phyloP scores from a whole-genome alignment of 2,797 vertebrate genomes.

The Bradypodion pumilum region DNA sequence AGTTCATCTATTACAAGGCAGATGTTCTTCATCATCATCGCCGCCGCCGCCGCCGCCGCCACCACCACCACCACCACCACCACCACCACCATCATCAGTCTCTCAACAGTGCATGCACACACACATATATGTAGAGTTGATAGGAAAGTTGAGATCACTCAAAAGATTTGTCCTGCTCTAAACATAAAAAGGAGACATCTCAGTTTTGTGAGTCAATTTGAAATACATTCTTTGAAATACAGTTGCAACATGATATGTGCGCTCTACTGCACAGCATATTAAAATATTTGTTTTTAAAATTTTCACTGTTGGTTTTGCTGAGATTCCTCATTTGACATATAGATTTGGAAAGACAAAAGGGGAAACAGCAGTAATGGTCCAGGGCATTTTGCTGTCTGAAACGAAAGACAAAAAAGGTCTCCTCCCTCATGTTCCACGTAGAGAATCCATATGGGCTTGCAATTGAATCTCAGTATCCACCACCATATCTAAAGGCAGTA shows the following conservation, averaged over 20 bases:
- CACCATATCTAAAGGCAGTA: too few species aligned
- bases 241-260: background rate
- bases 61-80: too few species aligned
- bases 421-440: too few species aligned
- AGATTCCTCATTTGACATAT: background rate
- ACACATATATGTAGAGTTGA: background rate
- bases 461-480: background rate
- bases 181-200: background rate
- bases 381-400: too few species aligned
- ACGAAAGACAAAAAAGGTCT: too few species aligned
- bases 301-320: background rate
- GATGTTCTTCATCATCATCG: background rate
- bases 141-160: background rate
- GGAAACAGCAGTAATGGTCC: too few species aligned
- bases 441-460: too few species aligned
- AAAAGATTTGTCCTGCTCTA: background rate
- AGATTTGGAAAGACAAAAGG: background rate
- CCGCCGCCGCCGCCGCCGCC: too few species aligned
- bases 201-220: background rate
- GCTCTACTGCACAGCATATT: too few species aligned
- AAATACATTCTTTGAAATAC: background rate
- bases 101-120: too few species aligned
- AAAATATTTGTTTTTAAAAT: background rate
- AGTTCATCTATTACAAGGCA: background rate
- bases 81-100: too few species aligned